Base-by-base conservation (phyloP, 1,140 invertebrate species). In the Daktulosphaira vitifoliae region DNA sequence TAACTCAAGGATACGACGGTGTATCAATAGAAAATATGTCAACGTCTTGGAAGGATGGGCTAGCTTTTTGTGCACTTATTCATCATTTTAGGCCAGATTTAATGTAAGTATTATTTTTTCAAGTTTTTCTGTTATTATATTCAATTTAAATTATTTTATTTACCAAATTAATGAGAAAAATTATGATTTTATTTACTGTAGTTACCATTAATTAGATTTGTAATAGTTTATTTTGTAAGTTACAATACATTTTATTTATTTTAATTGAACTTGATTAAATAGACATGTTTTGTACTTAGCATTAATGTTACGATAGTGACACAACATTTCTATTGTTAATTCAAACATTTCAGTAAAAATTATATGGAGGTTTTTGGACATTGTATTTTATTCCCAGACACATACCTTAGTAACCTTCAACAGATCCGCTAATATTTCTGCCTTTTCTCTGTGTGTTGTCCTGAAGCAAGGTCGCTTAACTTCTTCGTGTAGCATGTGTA, bases 21-120 rank as follows among this genome's bases (percentile, higher is more conserved):
- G 91, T 96, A 38, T 85, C 84, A 71, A 83, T 95, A 66, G 84
- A 85, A 69, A 93, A 94, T 76, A 92, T 95, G 89, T 92, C 89
- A 62, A 92, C 90, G 65, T 91, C 88, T 2, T 95, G 90, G 90
- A 81, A 90, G 69, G 86, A 94, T 78, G 94, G 94, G 52, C 82
- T 97, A 48, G 91, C 90, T 26, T 97, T 96, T 77, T 98, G 93
- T 80, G 94, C 93, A 52, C 84, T 98, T 75, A 93, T 98, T 71
- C 93, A 96, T 78, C 87, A 92, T 74, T 96, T 93, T 78, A 82
- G 92, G 72, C 93, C 93, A 37, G 92, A 96, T 76, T 81, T 96
- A 67, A 94, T 97, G 92, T 96, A 80, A 93, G 90, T 89, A 74
- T 64, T 5, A 22, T 20, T n/a, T 51, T 15, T 20, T 25, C 16